phyloP scores from a whole-genome alignment of 1,140 invertebrate species.

The Penaeus indicus region DNA sequence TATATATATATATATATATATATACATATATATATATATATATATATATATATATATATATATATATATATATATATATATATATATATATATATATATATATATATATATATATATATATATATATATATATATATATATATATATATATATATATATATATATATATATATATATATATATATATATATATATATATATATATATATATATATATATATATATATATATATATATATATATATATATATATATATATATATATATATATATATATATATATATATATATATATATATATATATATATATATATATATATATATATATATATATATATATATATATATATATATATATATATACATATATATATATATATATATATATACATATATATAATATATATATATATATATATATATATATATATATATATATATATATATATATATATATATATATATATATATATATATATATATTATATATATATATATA shows the following conservation, averaged over 20 bases:
- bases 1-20: conserved; percentile 17
- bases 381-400: neutral
- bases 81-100: conserved; percentile 22
- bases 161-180: conserved; percentile 26
- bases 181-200: neutral
- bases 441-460: too few species aligned
- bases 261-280: conserved; percentile 12
- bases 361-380: neutral
- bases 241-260: conserved; percentile 15
- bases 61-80: neutral
- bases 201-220: neutral
- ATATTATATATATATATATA: too few species aligned
- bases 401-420: too few species aligned
- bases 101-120: neutral
- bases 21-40: conserved; percentile 16
- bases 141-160: neutral
- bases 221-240: conserved; percentile 15
- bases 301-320: conserved; percentile 9
- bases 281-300: conserved; percentile 16
- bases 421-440: too few species aligned
- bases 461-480: too few species aligned
- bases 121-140: neutral
- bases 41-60: neutral
- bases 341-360: neutral
- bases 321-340: conserved; percentile 6